A percentile compares a stretch with the other conserved stretches of the same genome.
phyloP scores from a whole-genome alignment of 2,888 invertebrate species.

The Crioceris asparagi region DNA sequence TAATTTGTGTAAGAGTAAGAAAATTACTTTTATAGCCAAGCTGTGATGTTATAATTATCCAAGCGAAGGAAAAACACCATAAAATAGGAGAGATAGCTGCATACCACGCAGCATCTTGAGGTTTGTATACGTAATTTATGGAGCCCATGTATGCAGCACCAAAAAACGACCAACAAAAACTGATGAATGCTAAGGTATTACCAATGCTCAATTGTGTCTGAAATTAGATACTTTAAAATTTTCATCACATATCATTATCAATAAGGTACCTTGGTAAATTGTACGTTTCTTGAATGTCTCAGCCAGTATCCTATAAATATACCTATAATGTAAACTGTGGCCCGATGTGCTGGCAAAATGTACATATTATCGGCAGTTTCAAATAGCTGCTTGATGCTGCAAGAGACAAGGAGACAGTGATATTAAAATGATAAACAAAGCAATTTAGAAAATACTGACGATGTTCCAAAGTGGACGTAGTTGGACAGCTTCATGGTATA shows the following conservation, averaged over 20 bases:
- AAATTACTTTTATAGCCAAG: slow-evolving; percentile 46
- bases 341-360: slow-evolving; percentile 52
- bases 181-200: slow-evolving; percentile 43
- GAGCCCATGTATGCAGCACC: slow-evolving; percentile 55
- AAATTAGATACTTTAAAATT: slow-evolving; percentile 21
- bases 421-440: too few species aligned
- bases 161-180: slow-evolving; percentile 45
- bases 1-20: background rate
- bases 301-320: slow-evolving; percentile 50
- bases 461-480: slow-evolving; percentile 57
- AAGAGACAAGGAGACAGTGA: background rate
- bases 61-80: slow-evolving; percentile 57
- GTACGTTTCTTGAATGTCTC: slow-evolving; percentile 37
- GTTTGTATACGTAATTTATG: slow-evolving; percentile 49
- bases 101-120: slow-evolving; percentile 54
- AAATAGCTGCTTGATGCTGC: slow-evolving; percentile 41
- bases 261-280: slow-evolving; percentile 39
- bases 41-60: slow-evolving; percentile 55
- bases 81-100: slow-evolving; percentile 59
- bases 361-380: slow-evolving; percentile 60
- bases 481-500: slow-evolving; percentile 49
- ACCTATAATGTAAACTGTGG: slow-evolving; percentile 59
- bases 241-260: background rate
- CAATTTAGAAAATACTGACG: slow-evolving; percentile 42
- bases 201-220: slow-evolving; percentile 44